Conservation (phyloP, 2,797 vertebrate genomes). For the Craterocephalus amniculus region DNA sequence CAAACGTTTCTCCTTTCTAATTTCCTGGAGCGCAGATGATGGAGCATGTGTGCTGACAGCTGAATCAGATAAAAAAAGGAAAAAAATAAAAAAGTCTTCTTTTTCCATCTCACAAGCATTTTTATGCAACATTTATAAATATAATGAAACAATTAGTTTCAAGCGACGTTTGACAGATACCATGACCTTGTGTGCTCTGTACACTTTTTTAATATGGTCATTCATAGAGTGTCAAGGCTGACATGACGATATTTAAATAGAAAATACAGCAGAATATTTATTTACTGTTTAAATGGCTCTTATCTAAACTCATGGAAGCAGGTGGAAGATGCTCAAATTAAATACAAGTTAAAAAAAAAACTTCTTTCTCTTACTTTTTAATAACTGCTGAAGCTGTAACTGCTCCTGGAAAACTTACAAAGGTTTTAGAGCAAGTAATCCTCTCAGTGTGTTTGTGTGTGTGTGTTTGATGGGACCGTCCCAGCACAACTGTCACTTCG, state of each 20-base stretch:
- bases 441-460: constrained; percentile 31
- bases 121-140: constrained; percentile 67
- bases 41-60: constrained; percentile 77
- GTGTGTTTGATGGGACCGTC: constrained; percentile 62
- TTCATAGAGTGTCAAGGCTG: constrained; percentile 62
- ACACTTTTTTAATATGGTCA: constrained; percentile 37
- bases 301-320: constrained; percentile 1
- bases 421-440: constrained; percentile 40
- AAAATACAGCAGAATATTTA: constrained; percentile 33
- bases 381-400: constrained; percentile 7
- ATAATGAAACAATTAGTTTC: constrained; percentile 76
- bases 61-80: constrained; percentile 71
- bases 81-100: constrained; percentile 30
- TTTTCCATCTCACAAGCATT: constrained; percentile 48
- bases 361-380: constrained; percentile 26
- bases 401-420: constrained; percentile 27
- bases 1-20: constrained; percentile 82
- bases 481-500: constrained; percentile 71
- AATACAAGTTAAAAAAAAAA: not conserved
- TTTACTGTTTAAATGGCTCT: constrained; percentile 31
- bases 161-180: constrained; percentile 74
- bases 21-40: constrained; percentile 82
- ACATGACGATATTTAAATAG: constrained; percentile 31
- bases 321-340: constrained; percentile 23
- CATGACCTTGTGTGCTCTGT: constrained; percentile 48